These are phyloP conservation scores for Dendrophyllia cribrosa DNA, from an alignment of 64 coral and sea anemone species.

Conservation along the genomic window DNA sequence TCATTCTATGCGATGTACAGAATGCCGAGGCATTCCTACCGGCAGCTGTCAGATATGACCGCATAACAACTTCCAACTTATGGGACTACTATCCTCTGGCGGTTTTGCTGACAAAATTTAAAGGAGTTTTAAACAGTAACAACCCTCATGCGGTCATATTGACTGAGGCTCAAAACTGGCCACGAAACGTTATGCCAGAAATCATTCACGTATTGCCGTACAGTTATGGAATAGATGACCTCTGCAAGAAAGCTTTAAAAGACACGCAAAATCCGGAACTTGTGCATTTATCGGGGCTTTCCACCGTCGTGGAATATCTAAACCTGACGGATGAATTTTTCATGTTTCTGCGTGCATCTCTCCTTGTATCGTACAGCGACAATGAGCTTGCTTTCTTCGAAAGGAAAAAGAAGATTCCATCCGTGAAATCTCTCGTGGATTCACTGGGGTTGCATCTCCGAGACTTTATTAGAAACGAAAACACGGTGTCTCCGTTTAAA, in stretches of 20 bases:
- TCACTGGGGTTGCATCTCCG: conserved; percentile 4
- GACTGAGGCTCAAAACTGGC: not conserved
- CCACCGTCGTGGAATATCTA: conserved; percentile 7
- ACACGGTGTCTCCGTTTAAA: conserved; percentile 44
- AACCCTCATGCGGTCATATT: conserved; percentile 28
- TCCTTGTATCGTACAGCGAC: not conserved
- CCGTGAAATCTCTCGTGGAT: not conserved
- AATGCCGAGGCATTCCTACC: conserved; percentile 14
- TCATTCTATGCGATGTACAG: conserved; percentile 19
- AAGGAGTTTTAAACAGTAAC: conserved; percentile 23
- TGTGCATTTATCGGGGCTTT: not conserved
- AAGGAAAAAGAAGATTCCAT: not conserved
- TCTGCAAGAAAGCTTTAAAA: not conserved
- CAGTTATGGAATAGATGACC: not conserved
- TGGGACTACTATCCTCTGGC: conserved; percentile 47
- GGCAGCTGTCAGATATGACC: conserved; percentile 21
- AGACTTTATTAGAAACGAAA: conserved; percentile 22
- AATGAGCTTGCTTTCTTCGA: not conserved
- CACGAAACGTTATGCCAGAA: not conserved
- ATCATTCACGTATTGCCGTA: not conserved
- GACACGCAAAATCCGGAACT: conserved; percentile 14
- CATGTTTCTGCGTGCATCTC: conserved; percentile 4
- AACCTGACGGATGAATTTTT: conserved; percentile 8
- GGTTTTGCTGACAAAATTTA: not conserved
- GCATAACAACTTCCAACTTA: conserved; percentile 50